These are phyloP conservation scores for Sphyrna mokarran DNA, from an alignment of 2,113 vertebrate genomes.

Conservation along the genomic window DNA sequence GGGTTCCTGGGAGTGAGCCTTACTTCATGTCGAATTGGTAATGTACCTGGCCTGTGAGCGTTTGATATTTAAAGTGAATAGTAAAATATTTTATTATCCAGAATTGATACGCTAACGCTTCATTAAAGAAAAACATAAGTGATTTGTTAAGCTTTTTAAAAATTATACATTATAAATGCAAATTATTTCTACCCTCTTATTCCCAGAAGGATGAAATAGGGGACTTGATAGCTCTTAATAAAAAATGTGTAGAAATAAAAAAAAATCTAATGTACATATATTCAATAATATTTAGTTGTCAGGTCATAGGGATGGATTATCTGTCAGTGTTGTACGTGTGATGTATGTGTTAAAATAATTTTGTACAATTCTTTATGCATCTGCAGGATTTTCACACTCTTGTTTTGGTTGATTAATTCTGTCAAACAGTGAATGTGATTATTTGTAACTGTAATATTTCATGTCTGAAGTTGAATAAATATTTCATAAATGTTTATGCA, in stretches of 20 bases:
- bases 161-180: not conserved
- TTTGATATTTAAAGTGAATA: not conserved
- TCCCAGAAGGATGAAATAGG: not conserved
- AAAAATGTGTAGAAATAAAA: not conserved
- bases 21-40: not conserved
- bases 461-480: constrained; percentile 17
- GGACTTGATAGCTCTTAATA: not conserved
- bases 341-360: not conserved
- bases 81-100: not conserved
- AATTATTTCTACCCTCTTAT: not conserved
- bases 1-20: not conserved
- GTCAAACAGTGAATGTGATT: not conserved
- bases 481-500: not conserved
- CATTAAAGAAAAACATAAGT: not conserved
- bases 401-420: not conserved
- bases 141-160: not conserved
- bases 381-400: not conserved
- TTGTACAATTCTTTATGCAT: not conserved
- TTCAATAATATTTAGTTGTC: not conserved
- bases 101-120: not conserved
- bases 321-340: not conserved
- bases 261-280: not conserved
- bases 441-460: not conserved
- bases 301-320: not conserved
- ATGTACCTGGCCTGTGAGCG: not conserved